Percentiles rank a stretch among this genome's conserved stretches.
phyloP scores from a whole-genome alignment of 35 echinoderm and acorn worm genomes.

The Chiridota heheva region DNA sequence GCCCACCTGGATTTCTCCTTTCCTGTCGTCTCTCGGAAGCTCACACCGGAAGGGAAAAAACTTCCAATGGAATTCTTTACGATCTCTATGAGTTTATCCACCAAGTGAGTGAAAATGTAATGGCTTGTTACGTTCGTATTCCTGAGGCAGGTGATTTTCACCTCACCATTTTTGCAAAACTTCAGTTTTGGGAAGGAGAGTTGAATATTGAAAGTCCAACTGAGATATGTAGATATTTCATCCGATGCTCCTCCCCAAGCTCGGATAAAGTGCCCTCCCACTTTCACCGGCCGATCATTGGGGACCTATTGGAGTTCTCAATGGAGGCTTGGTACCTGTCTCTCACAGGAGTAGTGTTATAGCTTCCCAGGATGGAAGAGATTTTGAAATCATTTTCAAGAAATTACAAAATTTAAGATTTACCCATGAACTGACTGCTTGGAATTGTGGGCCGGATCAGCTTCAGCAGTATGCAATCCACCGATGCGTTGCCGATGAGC shows the following conservation, averaged over 20 bases:
- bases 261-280: constrained; percentile 70
- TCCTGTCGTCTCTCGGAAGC: constrained; percentile 44
- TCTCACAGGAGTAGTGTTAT: constrained; percentile 71
- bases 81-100: constrained; percentile 87
- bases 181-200: constrained; percentile 68
- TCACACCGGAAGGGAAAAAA: constrained; percentile 43
- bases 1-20: constrained; percentile 58
- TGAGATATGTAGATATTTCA: constrained; percentile 78
- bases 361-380: constrained; percentile 48
- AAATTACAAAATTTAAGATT: constrained; percentile 37
- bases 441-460: constrained; percentile 12
- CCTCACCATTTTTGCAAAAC: constrained; percentile 70
- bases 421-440: constrained; percentile 58
- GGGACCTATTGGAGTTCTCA: constrained; percentile 83
- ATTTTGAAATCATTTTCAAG: constrained; percentile 64
- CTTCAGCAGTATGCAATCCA: constrained; percentile 58
- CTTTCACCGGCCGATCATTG: constrained; percentile 77
- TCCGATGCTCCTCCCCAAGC: constrained; percentile 60
- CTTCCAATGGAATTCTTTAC: constrained; percentile 57
- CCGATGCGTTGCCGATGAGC: constrained; percentile 52
- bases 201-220: constrained; percentile 90
- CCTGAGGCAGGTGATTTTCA: constrained; percentile 73
- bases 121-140: constrained; percentile 81
- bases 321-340: constrained; percentile 64
- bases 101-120: constrained; percentile 58